These are phyloP conservation scores for Cantharis nigra DNA, from an alignment of 2,888 invertebrate genomes.

Conservation along the genomic window DNA sequence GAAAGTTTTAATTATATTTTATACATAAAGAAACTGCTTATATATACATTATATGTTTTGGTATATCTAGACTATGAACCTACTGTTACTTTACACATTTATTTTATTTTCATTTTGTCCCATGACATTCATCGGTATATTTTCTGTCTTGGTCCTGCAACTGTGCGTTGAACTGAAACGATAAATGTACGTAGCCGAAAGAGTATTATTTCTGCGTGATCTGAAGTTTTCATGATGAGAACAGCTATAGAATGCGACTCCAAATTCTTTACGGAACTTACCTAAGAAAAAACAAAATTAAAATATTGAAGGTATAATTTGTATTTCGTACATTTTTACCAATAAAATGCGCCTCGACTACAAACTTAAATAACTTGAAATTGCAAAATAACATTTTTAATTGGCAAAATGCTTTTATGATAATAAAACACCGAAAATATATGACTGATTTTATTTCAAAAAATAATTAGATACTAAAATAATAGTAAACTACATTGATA, in stretches of 20 bases:
- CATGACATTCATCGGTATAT: constrained; percentile 37
- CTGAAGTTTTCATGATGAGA: constrained; percentile 35
- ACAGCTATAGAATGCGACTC: constrained; percentile 40
- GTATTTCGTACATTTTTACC: neutral
- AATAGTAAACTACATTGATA: neutral
- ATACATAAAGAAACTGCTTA: neutral
- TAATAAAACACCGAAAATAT: neutral
- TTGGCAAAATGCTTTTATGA: neutral
- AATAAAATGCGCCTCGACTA: neutral
- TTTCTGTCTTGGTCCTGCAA: constrained; percentile 39
- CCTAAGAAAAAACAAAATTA: constrained; percentile 29
- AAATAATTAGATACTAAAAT: neutral
- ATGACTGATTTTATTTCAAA: neutral
- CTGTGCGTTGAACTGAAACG: constrained; percentile 42
- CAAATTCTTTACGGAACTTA: constrained; percentile 44
- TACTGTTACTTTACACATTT: constrained; percentile 3
- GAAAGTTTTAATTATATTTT: neutral
- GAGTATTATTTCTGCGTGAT: constrained; percentile 32
- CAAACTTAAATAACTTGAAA: neutral
- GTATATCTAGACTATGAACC: neutral
- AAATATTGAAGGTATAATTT: neutral
- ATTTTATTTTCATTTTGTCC: constrained; percentile 13
- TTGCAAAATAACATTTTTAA: neutral
- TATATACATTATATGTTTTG: neutral
- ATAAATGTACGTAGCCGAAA: constrained; percentile 41